Evolutionary conservation across 2,888 invertebrate species (phyloP).

Genomic region (Alloplasta piceator): DNA sequence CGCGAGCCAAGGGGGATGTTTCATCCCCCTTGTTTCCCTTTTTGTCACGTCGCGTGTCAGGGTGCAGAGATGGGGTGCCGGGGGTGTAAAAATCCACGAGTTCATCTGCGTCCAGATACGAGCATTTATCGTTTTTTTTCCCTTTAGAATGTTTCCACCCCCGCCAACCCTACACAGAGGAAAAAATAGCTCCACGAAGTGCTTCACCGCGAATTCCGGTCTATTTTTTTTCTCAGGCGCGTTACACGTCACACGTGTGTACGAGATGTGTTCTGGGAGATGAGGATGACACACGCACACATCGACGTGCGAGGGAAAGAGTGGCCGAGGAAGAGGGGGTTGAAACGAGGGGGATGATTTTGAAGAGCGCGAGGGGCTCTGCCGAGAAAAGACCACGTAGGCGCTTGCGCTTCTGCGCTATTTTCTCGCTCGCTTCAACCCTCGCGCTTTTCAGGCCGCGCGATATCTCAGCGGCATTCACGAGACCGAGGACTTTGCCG

Average conservation of each 20-base stretch:
- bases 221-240: conserved; percentile 6
- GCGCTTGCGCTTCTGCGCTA: conserved; percentile 63
- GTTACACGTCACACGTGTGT: neutral
- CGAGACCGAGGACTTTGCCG: conserved; percentile 78
- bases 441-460: conserved; percentile 14
- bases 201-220: conserved; percentile 18
- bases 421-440: conserved; percentile 13
- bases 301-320: neutral
- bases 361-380: conserved; percentile 30
- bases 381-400: conserved; percentile 40
- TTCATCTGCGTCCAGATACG: conserved; percentile 43
- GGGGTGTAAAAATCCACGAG: conserved; percentile 44
- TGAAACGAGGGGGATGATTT: conserved; percentile 25
- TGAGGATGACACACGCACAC: conserved; percentile 9
- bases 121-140: conserved; percentile 30
- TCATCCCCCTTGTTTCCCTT: neutral
- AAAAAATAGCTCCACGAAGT: conserved; percentile 42
- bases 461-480: conserved; percentile 64
- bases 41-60: neutral
- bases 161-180: conserved; percentile 4
- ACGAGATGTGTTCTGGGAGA: conserved; percentile 22
- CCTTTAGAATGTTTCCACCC: neutral
- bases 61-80: neutral
- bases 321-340: neutral
- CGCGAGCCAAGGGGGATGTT: conserved; percentile 16